Conservation (phyloP, 2,888 invertebrate species). For the Allophyes oxyacanthae region DNA sequence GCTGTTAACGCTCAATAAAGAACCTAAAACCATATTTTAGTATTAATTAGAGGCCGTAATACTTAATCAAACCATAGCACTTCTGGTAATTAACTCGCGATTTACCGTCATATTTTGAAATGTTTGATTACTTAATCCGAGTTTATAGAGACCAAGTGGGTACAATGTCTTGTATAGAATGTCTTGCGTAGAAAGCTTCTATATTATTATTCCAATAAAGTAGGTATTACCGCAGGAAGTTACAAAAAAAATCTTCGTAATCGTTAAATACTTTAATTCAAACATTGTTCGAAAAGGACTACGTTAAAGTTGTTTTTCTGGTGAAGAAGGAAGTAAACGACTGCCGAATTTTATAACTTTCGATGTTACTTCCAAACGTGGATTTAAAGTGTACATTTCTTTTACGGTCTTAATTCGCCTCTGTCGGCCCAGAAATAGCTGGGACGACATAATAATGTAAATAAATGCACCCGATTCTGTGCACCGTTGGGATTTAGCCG, state of each 20-base stretch:
- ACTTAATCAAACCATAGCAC: conserved; percentile 15
- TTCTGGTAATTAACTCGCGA: conserved; percentile 8
- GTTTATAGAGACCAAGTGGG: background rate
- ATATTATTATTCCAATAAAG: too few species aligned
- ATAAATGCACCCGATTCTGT: conserved; percentile 75
- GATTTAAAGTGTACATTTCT: background rate
- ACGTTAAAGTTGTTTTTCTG: too few species aligned
- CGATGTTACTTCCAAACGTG: too few species aligned
- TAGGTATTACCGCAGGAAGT: too few species aligned
- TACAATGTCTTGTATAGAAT: too few species aligned
- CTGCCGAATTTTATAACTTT: too few species aligned
- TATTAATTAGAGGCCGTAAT: conserved; percentile 6
- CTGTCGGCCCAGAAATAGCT: conserved; percentile 72
- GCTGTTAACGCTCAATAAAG: conserved; percentile 20
- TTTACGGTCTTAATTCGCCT: conserved; percentile 52
- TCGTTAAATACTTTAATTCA: too few species aligned
- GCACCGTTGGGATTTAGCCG: conserved; percentile 72
- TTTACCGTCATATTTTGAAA: conserved; percentile 3
- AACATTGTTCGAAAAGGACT: too few species aligned
- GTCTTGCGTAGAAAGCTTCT: too few species aligned
- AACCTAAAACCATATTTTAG: conserved; percentile 18
- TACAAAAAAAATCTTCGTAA: too few species aligned
- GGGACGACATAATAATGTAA: conserved; percentile 78
- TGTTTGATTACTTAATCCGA: background rate
- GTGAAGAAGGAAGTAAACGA: too few species aligned